Conservation (phyloP, 1,140 invertebrate genomes). For the Plutomurus gul region DNA sequence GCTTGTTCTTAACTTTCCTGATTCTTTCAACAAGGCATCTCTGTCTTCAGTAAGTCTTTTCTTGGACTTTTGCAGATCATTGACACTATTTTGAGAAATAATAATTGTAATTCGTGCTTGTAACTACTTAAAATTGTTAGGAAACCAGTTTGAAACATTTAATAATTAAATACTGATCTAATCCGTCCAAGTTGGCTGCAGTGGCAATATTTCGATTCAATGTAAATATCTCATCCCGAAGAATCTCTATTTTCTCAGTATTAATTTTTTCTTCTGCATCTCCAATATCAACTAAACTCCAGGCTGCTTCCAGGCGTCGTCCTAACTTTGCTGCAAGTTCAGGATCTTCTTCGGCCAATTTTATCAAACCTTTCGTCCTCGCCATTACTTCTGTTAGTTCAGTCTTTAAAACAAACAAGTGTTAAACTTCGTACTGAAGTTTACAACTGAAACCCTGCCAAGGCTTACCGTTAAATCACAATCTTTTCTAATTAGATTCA, state of each 20-base stretch:
- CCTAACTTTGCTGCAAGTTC: conserved; percentile 13
- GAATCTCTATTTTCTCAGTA: conserved; percentile 20
- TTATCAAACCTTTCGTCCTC: conserved; percentile 29
- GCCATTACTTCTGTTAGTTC: conserved; percentile 29
- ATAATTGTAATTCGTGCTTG: not conserved
- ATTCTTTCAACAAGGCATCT: conserved; percentile 21
- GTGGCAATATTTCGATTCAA: conserved; percentile 36
- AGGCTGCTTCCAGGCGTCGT: conserved; percentile 25
- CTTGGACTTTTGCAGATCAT: conserved; percentile 30
- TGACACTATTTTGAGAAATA: not conserved
- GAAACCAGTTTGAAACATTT: not conserved
- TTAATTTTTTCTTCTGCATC: conserved; percentile 34
- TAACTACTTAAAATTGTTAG: not conserved
- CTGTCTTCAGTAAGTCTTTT: conserved; percentile 24
- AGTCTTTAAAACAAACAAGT: not conserved
- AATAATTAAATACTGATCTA: conserved; percentile 16
- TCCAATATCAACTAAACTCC: conserved; percentile 36
- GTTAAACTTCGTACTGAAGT: not conserved
- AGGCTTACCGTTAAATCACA: conserved; percentile 20
- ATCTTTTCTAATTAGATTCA: conserved; percentile 20
- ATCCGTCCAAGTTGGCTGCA: conserved; percentile 37
- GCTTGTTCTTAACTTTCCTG: not conserved
- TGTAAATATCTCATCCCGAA: conserved; percentile 38
- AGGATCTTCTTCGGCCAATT: conserved; percentile 39
- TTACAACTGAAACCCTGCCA: not conserved